Percentiles rank a stretch among this genome's conserved stretches.
Conservation (phyloP, 2,888 invertebrate species). For the Ophion costatus region DNA sequence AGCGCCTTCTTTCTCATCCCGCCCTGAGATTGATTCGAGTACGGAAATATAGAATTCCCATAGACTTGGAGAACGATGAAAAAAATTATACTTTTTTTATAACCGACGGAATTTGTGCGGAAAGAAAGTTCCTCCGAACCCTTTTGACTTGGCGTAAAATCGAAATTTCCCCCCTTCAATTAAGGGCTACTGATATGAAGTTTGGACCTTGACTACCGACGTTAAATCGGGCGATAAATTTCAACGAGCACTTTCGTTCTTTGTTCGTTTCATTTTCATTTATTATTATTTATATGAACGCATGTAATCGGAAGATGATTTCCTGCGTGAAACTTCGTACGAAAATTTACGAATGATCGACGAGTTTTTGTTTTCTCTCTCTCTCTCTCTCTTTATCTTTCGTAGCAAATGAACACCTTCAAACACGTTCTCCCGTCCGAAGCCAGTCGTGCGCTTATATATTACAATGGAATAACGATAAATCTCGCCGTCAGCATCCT, state of each 20-base stretch:
- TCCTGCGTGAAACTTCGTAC: conserved; percentile 26
- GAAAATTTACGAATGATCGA: conserved; percentile 14
- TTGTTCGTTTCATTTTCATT: conserved; percentile 9
- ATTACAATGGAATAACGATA: conserved; percentile 71
- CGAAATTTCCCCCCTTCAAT: conserved; percentile 23
- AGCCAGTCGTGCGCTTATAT: conserved; percentile 63
- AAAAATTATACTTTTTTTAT: conserved; percentile 5
- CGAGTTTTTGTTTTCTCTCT: background rate
- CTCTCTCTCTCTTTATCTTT: background rate
- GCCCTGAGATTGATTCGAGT: background rate
- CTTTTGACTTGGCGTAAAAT: conserved; percentile 8
- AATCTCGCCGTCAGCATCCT: conserved; percentile 66
- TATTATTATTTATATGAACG: conserved; percentile 18
- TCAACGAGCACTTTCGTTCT: conserved; percentile 7
- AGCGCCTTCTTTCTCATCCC: background rate
- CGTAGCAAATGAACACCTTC: background rate
- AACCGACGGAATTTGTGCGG: background rate
- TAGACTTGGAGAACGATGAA: background rate
- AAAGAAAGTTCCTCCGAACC: background rate
- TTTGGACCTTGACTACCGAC: conserved; percentile 61
- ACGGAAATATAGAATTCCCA: background rate
- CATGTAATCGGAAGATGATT: conserved; percentile 37
- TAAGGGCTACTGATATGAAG: conserved; percentile 64
- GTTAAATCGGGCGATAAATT: conserved; percentile 35
- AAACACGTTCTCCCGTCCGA: conserved; percentile 9